Evolutionary conservation across 1,140 invertebrate species (phyloP).

Genomic region (Lordiphosa mommai): DNA sequence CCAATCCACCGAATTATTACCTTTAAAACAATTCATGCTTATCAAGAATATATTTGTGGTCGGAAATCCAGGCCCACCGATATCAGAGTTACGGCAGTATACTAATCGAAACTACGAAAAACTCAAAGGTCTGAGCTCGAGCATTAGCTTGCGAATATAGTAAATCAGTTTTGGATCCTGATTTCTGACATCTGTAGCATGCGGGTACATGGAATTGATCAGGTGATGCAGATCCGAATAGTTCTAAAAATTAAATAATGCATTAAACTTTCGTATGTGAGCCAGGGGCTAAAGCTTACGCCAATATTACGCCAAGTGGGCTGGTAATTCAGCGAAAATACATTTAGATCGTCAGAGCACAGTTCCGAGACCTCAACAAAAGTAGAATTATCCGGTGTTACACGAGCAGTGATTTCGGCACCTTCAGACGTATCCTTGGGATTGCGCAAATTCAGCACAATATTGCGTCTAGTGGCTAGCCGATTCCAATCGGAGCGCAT

Average conservation of each 20-base stretch:
- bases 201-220: conserved; percentile 61
- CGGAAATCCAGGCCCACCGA: too few species aligned
- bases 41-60: neutral
- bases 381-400: conserved; percentile 55
- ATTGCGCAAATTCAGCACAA: conserved; percentile 45
- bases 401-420: conserved; percentile 29
- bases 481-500: conserved; percentile 59
- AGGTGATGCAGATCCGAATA: conserved; percentile 63
- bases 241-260: conserved; percentile 6
- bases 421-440: conserved; percentile 19
- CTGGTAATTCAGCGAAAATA: conserved; percentile 30
- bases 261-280: neutral
- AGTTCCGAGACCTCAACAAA: conserved; percentile 65
- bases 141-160: conserved; percentile 47
- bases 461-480: conserved; percentile 49
- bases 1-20: too few species aligned
- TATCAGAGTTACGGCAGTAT: neutral
- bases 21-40: too few species aligned
- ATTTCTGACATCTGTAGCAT: conserved; percentile 52
- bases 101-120: conserved; percentile 33
- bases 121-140: conserved; percentile 57
- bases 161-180: conserved; percentile 53
- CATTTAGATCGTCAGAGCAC: conserved; percentile 46
- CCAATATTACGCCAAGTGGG: conserved; percentile 65
- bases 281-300: conserved; percentile 15